Percentiles rank a stretch among this genome's conserved stretches.
Evolutionary conservation across 2,888 invertebrate species (phyloP).

Genomic region (Mythimna vitellina): DNA sequence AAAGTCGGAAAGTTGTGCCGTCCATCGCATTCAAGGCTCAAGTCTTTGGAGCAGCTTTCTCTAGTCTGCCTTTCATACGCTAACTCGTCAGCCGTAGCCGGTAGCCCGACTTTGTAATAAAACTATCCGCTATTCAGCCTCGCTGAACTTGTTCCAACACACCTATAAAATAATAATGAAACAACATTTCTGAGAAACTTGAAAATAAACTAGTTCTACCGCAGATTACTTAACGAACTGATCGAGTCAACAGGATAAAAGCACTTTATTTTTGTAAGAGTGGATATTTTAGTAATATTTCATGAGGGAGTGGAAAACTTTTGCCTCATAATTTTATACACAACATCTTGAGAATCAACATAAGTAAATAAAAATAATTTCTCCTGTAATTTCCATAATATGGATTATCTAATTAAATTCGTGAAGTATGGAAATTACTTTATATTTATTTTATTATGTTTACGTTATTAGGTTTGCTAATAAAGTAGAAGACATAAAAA

Average conservation of each 20-base stretch:
- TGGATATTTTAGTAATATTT: conserved; percentile 6
- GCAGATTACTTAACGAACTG: background rate
- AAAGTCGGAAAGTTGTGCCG: conserved; percentile 63
- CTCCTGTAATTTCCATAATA: background rate
- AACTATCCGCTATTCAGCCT: conserved; percentile 40
- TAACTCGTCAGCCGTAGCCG: conserved; percentile 43
- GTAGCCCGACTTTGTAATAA: conserved; percentile 49
- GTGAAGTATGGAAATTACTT: no score
- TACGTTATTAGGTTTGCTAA: background rate
- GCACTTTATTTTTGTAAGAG: background rate
- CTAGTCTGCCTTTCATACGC: conserved; percentile 50
- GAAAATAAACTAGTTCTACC: conserved; percentile 8
- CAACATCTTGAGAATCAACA: background rate
- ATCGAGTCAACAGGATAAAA: conserved; percentile 15
- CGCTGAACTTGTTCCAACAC: conserved; percentile 16
- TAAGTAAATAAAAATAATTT: conserved; percentile 5
- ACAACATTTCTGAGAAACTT: conserved; percentile 8
- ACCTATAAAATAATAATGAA: conserved; percentile 22
- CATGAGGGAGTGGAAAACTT: background rate
- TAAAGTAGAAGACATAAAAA: conserved; percentile 22
- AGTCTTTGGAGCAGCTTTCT: conserved; percentile 41
- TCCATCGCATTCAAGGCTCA: conserved; percentile 47
- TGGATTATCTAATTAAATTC: background rate
- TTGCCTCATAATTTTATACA: conserved; percentile 7
- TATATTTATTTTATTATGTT: background rate